Conservation (phyloP, 2,797 vertebrate species). For the Brachymystax lenok region DNA sequence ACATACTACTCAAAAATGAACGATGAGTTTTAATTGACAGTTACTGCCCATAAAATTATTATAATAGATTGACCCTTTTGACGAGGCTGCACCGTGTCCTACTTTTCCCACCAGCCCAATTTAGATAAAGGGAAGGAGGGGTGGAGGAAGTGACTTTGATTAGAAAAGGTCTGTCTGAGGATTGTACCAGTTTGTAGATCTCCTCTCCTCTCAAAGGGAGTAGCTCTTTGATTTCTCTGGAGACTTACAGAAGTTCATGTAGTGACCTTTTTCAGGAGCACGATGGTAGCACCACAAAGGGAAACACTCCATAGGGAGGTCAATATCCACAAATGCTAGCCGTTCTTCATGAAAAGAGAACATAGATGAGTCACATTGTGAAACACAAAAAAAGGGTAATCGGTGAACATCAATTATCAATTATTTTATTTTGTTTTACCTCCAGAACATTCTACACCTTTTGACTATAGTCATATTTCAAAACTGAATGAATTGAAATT, state of each 20-base stretch:
- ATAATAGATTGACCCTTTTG: constrained; percentile 64
- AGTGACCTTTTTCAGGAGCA: constrained; percentile 64
- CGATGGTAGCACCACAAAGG: constrained; percentile 39
- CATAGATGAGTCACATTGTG: constrained; percentile 14
- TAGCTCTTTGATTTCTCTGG: constrained; percentile 77
- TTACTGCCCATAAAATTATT: constrained; percentile 22
- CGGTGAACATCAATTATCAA: constrained; percentile 2
- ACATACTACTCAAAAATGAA: not conserved
- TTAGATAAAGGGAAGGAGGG: constrained; percentile 51
- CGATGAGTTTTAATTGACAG: constrained; percentile 54
- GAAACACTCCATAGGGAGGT: constrained; percentile 39
- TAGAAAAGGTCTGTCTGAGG: constrained; percentile 59
- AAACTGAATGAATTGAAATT: not conserved
- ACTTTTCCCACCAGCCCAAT: constrained; percentile 50
- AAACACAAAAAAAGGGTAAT: constrained; percentile 16
- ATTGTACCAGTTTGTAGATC: constrained; percentile 65
- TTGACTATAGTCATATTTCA: constrained; percentile 2
- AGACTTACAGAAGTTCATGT: constrained; percentile 66
- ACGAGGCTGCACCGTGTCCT: constrained; percentile 68
- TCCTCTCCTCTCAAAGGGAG: constrained; percentile 57
- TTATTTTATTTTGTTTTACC: not conserved
- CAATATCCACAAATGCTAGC: constrained; percentile 11
- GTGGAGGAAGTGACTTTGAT: constrained; percentile 65
- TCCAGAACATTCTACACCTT: not conserved
- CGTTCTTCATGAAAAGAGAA: constrained; percentile 24